Evolutionary conservation across 1,140 invertebrate species (phyloP), one percentile per base, ranked within the genome.

Genomic region (Drosophila pectinifera): DNA sequence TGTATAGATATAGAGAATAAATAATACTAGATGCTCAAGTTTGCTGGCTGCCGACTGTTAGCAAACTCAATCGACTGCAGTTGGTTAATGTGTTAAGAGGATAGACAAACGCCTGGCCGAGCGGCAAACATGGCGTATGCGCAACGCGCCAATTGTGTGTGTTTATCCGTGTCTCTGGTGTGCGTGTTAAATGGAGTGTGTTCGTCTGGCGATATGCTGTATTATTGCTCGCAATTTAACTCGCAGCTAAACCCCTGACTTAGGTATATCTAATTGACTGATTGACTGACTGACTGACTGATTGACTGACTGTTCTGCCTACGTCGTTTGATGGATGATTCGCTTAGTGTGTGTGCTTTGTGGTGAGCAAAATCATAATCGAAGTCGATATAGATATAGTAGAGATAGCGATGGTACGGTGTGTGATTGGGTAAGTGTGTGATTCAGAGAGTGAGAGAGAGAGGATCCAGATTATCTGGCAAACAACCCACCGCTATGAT

Each of bases 401-500:
- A 36, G 38, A 65, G 77, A 80, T 63, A 74, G 58, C 58, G 58
- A 74, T 57, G 58, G 57, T 45, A 49, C 41, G 39, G 41, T 38
- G 53, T 38, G 53, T 49, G 59, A 45, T 54, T 48, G 54, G 34
- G 38, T 63, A 18, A 53, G 49, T 53, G 49, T 36, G 36, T 69
- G 39, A 49, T 58, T 61, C 26, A 41, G 58, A 43, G 38, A 51
- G 41, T 28, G 28, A 56, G 20, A 39, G 45, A 65, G 51, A 31
- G n/a, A 63, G 26, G 6, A 43, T 63, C 26, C 48, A 26, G 78
- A 82, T 94, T 93, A 94, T 93, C 95, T 96, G 94, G 96, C 96
- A 95, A 96, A 97, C 93, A 97, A 98, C 97, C 97, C 97, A 98
- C 97, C 97, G 95, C 96, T 96, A 95, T 97, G 96, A 94, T 98